These are phyloP conservation scores for Dolichopus griseipennis DNA, from an alignment of 2,888 invertebrate species.

Conservation along the genomic window DNA sequence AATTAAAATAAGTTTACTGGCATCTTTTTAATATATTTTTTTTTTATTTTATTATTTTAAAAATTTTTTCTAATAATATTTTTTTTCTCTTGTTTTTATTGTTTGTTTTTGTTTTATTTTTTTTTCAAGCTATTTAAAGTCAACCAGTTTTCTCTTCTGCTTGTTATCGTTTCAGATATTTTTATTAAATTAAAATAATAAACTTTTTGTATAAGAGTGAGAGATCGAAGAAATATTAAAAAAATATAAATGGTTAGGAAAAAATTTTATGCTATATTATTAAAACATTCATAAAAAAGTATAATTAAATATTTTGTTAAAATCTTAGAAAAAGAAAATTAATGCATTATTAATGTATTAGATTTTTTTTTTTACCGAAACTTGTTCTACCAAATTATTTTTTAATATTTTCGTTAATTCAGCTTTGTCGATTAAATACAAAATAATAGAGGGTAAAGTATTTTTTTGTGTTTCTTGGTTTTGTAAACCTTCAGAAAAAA, in stretches of 20 bases:
- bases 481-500: no score
- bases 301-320: not conserved
- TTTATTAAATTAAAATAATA: not conserved
- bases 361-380: no score
- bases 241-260: not conserved
- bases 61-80: not conserved
- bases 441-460: no score
- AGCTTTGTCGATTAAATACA: no score
- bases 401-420: no score
- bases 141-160: slow-evolving; percentile 9
- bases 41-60: not conserved
- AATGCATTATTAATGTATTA: not conserved
- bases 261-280: not conserved
- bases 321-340: not conserved
- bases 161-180: slow-evolving; percentile 11
- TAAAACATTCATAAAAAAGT: not conserved
- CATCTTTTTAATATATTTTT: not conserved
- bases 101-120: slow-evolving; percentile 2
- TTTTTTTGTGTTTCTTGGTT: no score
- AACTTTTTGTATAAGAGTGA: not conserved
- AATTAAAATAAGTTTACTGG: slow-evolving; percentile 7
- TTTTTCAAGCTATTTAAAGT: slow-evolving; percentile 3
- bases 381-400: no score
- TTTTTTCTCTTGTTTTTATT: slow-evolving; percentile 5
- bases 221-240: not conserved